A percentile compares a stretch with the other conserved stretches of the same genome.
These are phyloP conservation scores for Andrena dorsata DNA, from an alignment of 2,888 invertebrate species.

Conservation along the genomic window DNA sequence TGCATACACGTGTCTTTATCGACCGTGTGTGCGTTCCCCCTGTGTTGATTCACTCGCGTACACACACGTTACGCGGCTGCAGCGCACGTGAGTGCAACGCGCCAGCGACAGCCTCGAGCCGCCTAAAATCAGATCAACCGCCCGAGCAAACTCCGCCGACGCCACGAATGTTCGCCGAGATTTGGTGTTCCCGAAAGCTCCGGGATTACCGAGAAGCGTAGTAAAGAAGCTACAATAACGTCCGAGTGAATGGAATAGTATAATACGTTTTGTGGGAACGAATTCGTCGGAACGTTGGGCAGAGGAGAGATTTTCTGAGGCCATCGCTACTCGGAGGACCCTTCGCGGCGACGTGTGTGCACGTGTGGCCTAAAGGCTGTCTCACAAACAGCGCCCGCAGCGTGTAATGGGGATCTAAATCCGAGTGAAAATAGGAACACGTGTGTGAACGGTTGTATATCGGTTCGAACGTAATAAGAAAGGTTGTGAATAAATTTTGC, in stretches of 20 bases:
- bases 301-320: background rate
- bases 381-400: constrained; percentile 55
- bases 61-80: constrained; percentile 23
- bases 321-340: constrained; percentile 42
- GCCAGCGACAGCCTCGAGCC: constrained; percentile 14
- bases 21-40: constrained; percentile 36
- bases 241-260: no score
- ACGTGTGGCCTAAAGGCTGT: constrained; percentile 63
- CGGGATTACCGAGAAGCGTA: background rate
- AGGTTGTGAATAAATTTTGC: constrained; percentile 43
- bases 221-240: no score
- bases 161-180: no score
- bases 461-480: constrained; percentile 27
- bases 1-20: constrained; percentile 17
- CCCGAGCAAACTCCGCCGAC: background rate
- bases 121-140: background rate
- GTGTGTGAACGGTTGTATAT: constrained; percentile 50
- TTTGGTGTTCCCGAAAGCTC: background rate
- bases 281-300: background rate
- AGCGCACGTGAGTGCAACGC: constrained; percentile 23
- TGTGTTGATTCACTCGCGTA: constrained; percentile 56
- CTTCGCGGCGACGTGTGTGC: constrained; percentile 55
- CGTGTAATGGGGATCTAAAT: constrained; percentile 48
- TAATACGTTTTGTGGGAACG: background rate
- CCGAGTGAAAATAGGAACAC: constrained; percentile 54